These are phyloP conservation scores for Geotrypetes seraphini DNA, from an alignment of 2,797 vertebrate genomes.

Conservation along the genomic window DNA sequence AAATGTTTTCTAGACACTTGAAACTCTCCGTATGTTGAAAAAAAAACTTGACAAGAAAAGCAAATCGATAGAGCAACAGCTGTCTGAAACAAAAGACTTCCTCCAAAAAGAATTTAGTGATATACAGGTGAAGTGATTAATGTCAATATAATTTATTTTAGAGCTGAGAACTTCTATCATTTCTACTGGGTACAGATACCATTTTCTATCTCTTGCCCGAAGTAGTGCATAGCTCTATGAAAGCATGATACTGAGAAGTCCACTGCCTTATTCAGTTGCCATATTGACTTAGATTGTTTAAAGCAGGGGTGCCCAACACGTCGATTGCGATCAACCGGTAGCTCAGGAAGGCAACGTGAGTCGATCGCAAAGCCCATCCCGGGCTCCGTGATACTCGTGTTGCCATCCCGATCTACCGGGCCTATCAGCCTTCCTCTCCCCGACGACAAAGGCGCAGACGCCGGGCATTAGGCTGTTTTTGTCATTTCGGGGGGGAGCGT, in stretches of 20 bases:
- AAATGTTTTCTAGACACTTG: slow-evolving; percentile 28
- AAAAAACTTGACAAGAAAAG: slow-evolving; percentile 11
- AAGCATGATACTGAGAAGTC: slow-evolving; percentile 32
- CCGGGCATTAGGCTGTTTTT: too few species aligned
- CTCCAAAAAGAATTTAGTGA: slow-evolving; percentile 17
- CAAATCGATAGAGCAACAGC: slow-evolving; percentile 20
- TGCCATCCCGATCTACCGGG: too few species aligned
- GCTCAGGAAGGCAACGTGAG: too few species aligned
- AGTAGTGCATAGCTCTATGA: slow-evolving; percentile 21
- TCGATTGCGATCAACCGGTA: too few species aligned
- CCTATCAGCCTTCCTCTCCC: too few species aligned
- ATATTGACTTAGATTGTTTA: slow-evolving; percentile 20
- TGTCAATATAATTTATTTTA: slow-evolving; percentile 1
- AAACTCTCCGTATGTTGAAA: slow-evolving; percentile 14
- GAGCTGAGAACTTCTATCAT: slow-evolving; percentile 12
- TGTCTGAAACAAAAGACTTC: slow-evolving; percentile 13
- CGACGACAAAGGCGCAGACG: too few species aligned
- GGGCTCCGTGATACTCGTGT: too few species aligned
- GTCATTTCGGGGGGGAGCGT: too few species aligned
- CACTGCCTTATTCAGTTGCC: slow-evolving; percentile 33
- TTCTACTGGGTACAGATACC: slow-evolving; percentile 15
- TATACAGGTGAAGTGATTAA: slow-evolving; percentile 32
- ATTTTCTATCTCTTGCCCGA: slow-evolving; percentile 28
- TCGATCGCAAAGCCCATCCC: too few species aligned
- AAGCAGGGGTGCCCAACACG: too few species aligned